Base-by-base conservation (phyloP, 1,140 invertebrate species). In the Pteromalus puparum region DNA sequence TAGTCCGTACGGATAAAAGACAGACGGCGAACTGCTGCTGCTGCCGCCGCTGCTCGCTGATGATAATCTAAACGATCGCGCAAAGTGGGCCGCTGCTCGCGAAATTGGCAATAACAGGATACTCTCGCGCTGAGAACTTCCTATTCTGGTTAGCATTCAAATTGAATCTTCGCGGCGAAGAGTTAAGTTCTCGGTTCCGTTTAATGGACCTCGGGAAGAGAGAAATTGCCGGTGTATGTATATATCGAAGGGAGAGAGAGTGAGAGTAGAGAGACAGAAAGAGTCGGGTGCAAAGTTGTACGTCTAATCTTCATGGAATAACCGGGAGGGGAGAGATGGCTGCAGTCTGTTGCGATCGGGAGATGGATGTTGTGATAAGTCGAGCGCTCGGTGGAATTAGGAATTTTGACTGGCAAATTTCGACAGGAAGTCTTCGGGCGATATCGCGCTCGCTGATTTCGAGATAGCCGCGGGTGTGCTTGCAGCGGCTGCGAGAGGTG, bases 111-210 rank as follows among this genome's bases (percentile, higher is more conserved):
- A 91, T 91, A 92, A 91, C 90, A 87, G 89, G 87, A 86, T 87
- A 86, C 88, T 86, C 82, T 86, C 82, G 86, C 26, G 88, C 86
- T 88, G 87, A 61, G 86, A 90, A 91, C 89, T 90, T 91, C 89
- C 89, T 90, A 87, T 89, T 91, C 89, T 92, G 89, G 88, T 91
- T 92, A 91, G 89, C 90, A 91, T 92, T 92, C 88, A 91, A 92
- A 92, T 92, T 90, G 90, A 92, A 92, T 92, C 90, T 88, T 90
- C 89, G 88, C 88, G 88, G 88, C 87, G 88, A 88, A 61, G 87
- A 18, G 10, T 75, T 28, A 90, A 89, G 87, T 88, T 77, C 65
- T 7, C 61, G 86, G 87, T 61, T n/a, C 53, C 89, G 89, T 92
- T 34, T 92, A 92, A 91, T 91, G 90, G 89, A 89, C 88, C 88